Evolutionary conservation across 2,797 vertebrate genomes (phyloP).

Genomic region (Heliangelus exortis): DNA sequence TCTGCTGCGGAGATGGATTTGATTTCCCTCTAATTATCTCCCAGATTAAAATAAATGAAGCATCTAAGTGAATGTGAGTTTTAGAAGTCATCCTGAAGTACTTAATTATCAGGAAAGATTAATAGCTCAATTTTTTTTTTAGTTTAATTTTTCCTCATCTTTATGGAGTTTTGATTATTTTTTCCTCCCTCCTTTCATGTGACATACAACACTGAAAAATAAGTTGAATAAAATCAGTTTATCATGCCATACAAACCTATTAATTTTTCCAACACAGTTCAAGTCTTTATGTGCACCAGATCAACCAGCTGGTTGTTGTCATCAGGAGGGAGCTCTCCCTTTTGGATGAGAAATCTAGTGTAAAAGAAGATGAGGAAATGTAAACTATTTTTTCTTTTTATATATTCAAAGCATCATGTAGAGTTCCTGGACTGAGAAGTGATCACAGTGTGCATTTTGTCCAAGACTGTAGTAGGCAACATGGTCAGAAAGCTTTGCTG

Average conservation of each 20-base stretch:
- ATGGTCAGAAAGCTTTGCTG: not conserved
- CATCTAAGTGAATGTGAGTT: conserved; percentile 72
- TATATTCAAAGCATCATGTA: not conserved
- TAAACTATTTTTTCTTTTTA: not conserved
- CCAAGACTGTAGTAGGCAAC: not conserved
- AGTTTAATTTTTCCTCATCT: conserved; percentile 26
- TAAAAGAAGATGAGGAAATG: not conserved
- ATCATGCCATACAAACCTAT: not conserved
- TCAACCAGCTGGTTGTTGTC: not conserved
- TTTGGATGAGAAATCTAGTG: not conserved
- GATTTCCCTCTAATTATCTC: conserved; percentile 78
- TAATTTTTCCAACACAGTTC: not conserved
- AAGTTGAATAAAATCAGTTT: not conserved
- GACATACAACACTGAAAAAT: not conserved
- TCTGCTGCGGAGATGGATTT: conserved; percentile 61
- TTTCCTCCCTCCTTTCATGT: not conserved
- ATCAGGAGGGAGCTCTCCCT: not conserved
- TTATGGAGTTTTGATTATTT: conserved; percentile 11
- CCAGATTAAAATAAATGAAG: conserved; percentile 79
- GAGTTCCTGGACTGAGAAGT: not conserved
- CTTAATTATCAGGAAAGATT: conserved; percentile 55
- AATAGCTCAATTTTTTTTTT: conserved; percentile 2
- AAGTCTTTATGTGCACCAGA: not conserved
- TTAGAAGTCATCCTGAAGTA: conserved; percentile 61
- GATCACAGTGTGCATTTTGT: not conserved